phyloP scores from a whole-genome alignment of 1,140 invertebrate genomes.

The Neuroterus valhalla region DNA sequence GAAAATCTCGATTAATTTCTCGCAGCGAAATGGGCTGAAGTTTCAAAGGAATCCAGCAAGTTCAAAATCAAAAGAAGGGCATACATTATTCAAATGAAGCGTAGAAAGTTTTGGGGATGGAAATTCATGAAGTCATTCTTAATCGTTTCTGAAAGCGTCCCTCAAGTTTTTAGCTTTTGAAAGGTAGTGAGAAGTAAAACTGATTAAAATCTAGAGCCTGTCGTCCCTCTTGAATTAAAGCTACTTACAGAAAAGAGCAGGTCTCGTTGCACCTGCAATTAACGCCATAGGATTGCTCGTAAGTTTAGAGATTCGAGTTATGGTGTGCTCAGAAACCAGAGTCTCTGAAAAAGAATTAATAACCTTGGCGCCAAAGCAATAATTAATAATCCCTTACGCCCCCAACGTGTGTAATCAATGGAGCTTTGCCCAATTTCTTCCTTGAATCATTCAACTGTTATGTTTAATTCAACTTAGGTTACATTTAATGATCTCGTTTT shows the following conservation, averaged over 20 bases:
- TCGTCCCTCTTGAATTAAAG: not conserved
- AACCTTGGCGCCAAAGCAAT: no score
- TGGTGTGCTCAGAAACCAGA: not conserved
- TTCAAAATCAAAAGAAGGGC: not conserved
- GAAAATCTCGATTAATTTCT: no score
- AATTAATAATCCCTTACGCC: no score
- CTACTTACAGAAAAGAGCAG: not conserved
- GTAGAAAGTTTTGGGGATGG: not conserved
- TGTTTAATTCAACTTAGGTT: no score
- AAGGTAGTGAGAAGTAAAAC: not conserved
- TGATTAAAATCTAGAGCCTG: conserved; percentile 14
- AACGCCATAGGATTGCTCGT: conserved; percentile 14
- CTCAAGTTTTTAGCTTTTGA: not conserved
- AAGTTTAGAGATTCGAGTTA: not conserved
- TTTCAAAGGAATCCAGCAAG: not conserved
- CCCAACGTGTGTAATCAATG: no score
- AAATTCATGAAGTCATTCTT: conserved; percentile 2
- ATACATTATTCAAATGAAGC: not conserved
- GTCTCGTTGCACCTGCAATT: conserved; percentile 12
- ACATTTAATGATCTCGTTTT: no score
- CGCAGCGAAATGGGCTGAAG: no score
- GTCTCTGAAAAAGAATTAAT: not conserved
- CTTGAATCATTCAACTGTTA: no score
- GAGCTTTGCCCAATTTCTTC: no score
- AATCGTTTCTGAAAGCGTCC: not conserved